These are phyloP conservation scores for Cichladusa arquata DNA, from an alignment of 2,113 vertebrate species.

Conservation along the genomic window DNA sequence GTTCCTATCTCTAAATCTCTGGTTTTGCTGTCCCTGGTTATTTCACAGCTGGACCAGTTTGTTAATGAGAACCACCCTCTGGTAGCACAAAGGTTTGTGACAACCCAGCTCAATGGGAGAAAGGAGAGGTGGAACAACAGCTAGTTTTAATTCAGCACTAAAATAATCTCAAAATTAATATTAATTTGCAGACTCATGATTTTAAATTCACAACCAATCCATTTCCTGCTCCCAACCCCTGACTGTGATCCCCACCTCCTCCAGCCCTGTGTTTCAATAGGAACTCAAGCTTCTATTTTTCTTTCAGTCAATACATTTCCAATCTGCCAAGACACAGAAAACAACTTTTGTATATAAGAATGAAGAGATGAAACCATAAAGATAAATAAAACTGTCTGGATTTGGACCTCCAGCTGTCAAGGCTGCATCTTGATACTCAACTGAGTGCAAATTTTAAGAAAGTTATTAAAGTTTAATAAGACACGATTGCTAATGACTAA, in stretches of 20 bases:
- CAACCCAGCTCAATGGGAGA: not conserved
- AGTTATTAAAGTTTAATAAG: not conserved
- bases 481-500: not conserved
- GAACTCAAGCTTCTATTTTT: not conserved
- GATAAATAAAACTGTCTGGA: not conserved
- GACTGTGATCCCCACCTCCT: not conserved
- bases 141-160: not conserved
- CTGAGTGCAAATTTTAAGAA: not conserved
- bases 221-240: not conserved
- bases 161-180: not conserved
- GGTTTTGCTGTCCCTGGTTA: not conserved
- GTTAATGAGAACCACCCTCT: not conserved
- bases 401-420: not conserved
- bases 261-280: not conserved
- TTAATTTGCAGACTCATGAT: not conserved
- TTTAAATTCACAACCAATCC: not conserved
- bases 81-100: not conserved
- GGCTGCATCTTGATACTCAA: not conserved
- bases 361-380: not conserved
- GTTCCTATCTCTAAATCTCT: not conserved
- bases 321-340: not conserved
- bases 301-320: not conserved
- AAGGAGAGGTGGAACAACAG: not conserved
- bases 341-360: not conserved
- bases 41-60: not conserved